Percentiles rank a stretch among this genome's conserved stretches.
Evolutionary conservation across 2,888 invertebrate species (phyloP).

Genomic region (Cordylochernes scorpioides): DNA sequence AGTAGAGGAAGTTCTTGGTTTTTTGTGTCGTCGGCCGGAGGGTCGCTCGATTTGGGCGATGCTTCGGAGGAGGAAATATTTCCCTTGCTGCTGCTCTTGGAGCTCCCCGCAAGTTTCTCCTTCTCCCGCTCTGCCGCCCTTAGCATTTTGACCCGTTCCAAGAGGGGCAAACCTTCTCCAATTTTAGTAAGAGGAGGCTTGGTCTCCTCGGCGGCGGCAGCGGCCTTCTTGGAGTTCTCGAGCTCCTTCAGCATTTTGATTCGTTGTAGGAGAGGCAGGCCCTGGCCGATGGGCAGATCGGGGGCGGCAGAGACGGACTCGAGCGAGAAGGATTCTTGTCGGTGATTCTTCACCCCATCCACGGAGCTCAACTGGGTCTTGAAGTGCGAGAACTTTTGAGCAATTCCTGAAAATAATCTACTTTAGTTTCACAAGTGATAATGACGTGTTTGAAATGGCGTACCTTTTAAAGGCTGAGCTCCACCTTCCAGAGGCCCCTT

Average conservation of each 20-base stretch:
- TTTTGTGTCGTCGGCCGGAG: slow-evolving; percentile 32
- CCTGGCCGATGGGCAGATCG: slow-evolving; percentile 40
- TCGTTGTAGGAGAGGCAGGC: slow-evolving; percentile 45
- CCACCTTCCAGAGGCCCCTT: slow-evolving; percentile 4
- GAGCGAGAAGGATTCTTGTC: too few species aligned
- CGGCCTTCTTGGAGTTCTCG: slow-evolving; percentile 25
- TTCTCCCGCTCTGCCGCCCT: slow-evolving; percentile 35
- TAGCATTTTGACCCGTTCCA: slow-evolving; percentile 44
- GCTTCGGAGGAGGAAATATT: too few species aligned
- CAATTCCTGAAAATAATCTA: slow-evolving; percentile 2
- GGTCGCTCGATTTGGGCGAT: neutral
- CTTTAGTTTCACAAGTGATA: neutral
- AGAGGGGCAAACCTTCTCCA: slow-evolving; percentile 43
- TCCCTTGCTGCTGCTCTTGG: slow-evolving; percentile 4
- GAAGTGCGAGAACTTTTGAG: slow-evolving; percentile 3
- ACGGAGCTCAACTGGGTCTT: slow-evolving; percentile 1
- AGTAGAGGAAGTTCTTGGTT: slow-evolving; percentile 30
- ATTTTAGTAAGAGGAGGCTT: slow-evolving; percentile 1
- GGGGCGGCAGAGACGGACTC: neutral
- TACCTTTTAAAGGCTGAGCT: slow-evolving; percentile 6
- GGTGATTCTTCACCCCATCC: too few species aligned
- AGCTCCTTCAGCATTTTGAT: slow-evolving; percentile 56
- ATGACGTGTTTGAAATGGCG: neutral
- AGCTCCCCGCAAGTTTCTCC: slow-evolving; percentile 30
- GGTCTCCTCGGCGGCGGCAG: neutral